Evolutionary conservation across 2,888 invertebrate species (phyloP).

Genomic region (Cantharis flavilabris): DNA sequence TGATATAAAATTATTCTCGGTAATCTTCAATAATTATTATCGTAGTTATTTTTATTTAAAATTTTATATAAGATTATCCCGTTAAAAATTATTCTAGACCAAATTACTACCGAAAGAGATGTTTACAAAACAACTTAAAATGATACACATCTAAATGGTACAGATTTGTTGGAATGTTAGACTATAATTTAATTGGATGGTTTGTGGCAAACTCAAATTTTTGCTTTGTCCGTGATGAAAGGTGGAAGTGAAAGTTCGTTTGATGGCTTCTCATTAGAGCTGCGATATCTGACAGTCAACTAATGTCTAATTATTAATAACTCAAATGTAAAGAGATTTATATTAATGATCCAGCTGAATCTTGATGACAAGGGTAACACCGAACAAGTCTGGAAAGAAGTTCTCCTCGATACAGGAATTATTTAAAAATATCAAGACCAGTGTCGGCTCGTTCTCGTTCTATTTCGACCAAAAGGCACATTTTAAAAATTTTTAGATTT

Average conservation of each 20-base stretch:
- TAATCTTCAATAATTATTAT: not conserved
- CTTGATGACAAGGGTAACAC: not conserved
- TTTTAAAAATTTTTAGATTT: no score
- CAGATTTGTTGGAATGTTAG: not conserved
- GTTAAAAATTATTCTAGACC: not conserved
- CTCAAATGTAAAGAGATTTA: not conserved
- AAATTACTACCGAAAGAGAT: not conserved
- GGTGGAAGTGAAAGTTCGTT: not conserved
- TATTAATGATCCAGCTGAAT: not conserved
- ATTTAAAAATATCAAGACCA: not conserved
- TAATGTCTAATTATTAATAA: not conserved
- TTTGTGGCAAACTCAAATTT: not conserved
- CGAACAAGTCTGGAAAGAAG: not conserved
- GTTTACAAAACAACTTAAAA: not conserved
- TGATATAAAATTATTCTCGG: not conserved
- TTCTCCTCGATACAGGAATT: not conserved
- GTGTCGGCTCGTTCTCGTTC: not conserved
- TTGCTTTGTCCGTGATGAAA: not conserved
- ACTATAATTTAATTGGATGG: not conserved
- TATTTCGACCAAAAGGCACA: not conserved
- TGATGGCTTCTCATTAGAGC: not conserved
- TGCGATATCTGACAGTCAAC: not conserved
- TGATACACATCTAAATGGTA: not conserved
- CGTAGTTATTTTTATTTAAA: not conserved
- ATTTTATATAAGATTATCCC: not conserved